phyloP scores from a whole-genome alignment of 92 coral and sea anemone species.

The Palythoa heliodiscus region DNA sequence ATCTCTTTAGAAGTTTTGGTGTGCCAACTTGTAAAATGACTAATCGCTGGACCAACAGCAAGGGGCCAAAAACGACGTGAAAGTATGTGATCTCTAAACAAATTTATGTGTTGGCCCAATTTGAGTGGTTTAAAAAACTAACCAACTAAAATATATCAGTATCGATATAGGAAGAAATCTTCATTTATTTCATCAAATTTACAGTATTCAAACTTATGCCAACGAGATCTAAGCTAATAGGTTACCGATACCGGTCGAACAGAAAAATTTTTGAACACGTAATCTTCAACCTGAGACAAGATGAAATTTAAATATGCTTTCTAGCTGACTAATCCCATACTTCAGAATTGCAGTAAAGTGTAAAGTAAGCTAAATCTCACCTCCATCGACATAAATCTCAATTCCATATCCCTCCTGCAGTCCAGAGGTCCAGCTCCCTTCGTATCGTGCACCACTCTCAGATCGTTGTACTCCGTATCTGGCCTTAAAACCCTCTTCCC shows the following conservation, averaged over 20 bases:
- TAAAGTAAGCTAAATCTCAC: constrained; percentile 47
- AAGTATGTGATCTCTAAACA: not conserved
- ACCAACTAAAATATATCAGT: not conserved
- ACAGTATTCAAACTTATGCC: not conserved
- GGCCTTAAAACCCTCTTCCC: constrained; percentile 92
- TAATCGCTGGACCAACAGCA: not conserved
- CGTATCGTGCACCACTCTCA: constrained; percentile 83
- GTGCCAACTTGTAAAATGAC: not conserved
- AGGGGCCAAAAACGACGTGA: not conserved
- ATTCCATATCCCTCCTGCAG: constrained; percentile 90
- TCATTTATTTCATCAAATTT: not conserved
- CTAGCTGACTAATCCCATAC: not conserved
- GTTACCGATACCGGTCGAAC: not conserved
- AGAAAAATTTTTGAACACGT: not conserved
- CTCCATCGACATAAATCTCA: constrained; percentile 85
- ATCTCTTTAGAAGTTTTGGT: constrained; percentile 8
- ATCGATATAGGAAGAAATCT: not conserved
- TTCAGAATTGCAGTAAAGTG: constrained; percentile 4
- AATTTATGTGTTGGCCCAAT: not conserved
- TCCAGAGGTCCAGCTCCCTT: constrained; percentile 95
- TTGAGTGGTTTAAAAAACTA: not conserved
- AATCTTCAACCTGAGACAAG: not conserved
- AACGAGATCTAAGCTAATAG: not conserved
- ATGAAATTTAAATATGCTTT: not conserved
- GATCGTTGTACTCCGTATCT: constrained; percentile 87